Base-by-base conservation (phyloP, 2,888 invertebrate species). In the Chrysolina haemoptera region DNA sequence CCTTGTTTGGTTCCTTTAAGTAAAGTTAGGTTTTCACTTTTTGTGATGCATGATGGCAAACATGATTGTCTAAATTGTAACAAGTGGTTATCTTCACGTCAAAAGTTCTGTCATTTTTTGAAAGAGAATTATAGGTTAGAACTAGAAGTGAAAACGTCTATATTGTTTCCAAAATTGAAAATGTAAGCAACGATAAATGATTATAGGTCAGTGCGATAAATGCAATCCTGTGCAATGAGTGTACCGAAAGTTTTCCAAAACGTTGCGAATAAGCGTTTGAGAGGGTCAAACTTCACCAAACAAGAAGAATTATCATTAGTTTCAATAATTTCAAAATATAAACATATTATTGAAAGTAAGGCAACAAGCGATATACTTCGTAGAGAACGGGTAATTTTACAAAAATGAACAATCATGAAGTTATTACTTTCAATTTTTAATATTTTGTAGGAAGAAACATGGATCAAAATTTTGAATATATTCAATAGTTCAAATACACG, bases 361-460 rank as follows among this genome's bases (percentile, higher is more conserved):
- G 48, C 48, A 48, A 48, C 48, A 48, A 48, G 48, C 48, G 48
- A 48, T 48, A 48, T 48, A 48, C 48, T 48, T 48, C 48, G 9
- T 48, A 48, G 48, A 48, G 48, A 14, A 48, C 48, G 48, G 48
- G 48, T 48, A 48, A 48, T 48, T 48, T 48, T 48, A 48, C 48
- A 48, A 48, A 6, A 48, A 48, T 48, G 48, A n/a, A 48, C 11
- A 6, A 48, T 12, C 9, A 48, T 48, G 48, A 48, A 48, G 48
- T 48, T 48, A 48, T 48, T 48, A 48, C 48, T 48, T 48, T 48
- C 48, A 8, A 48, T 12, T 48, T 48, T 14, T 12, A 48, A 48
- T 48, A n/a, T 48, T 48, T 48, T 48, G 48, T 48, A 48, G 48
- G 48, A 48, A 48, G 48, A 48, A 48, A 48, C 48, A 48, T 48